phyloP scores from a whole-genome alignment of 2,797 vertebrate genomes.

The Furcifer pardalis region DNA sequence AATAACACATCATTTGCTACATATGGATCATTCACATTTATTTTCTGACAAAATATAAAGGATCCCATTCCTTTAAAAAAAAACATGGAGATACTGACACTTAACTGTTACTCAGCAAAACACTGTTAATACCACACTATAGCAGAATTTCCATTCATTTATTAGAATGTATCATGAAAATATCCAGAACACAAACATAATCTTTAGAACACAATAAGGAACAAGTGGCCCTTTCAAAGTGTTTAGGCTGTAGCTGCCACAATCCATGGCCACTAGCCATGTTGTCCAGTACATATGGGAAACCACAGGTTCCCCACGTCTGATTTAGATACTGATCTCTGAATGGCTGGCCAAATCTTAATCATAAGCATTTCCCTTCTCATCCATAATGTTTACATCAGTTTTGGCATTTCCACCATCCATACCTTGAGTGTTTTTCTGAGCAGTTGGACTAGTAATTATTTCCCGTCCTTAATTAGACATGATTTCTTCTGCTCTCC shows the following conservation, averaged over 20 bases:
- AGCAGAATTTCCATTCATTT: background rate
- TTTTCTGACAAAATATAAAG: background rate
- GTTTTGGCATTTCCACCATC: background rate
- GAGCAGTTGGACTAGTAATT: background rate
- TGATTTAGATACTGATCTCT: background rate
- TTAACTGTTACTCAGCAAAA: rapidly evolving
- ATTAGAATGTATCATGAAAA: background rate
- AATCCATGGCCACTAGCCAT: background rate
- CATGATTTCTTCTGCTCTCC: background rate
- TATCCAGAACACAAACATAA: background rate
- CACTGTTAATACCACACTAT: background rate
- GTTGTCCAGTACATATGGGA: background rate
- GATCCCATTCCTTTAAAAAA: constrained; percentile 11
- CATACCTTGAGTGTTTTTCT: background rate
- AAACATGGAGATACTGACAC: no score
- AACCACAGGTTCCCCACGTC: background rate
- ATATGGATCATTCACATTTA: background rate
- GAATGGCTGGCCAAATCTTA: background rate
- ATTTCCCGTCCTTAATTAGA: background rate
- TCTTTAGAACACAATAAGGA: background rate
- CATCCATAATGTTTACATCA: background rate
- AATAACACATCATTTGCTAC: rapidly evolving
- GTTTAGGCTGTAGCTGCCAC: background rate
- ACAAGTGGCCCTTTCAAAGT: background rate
- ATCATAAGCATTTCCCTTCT: background rate